Percentiles rank a stretch among this genome's conserved stretches.
These are phyloP conservation scores for Garrulus glandarius DNA, from an alignment of 2,797 vertebrate genomes.

Conservation along the genomic window DNA sequence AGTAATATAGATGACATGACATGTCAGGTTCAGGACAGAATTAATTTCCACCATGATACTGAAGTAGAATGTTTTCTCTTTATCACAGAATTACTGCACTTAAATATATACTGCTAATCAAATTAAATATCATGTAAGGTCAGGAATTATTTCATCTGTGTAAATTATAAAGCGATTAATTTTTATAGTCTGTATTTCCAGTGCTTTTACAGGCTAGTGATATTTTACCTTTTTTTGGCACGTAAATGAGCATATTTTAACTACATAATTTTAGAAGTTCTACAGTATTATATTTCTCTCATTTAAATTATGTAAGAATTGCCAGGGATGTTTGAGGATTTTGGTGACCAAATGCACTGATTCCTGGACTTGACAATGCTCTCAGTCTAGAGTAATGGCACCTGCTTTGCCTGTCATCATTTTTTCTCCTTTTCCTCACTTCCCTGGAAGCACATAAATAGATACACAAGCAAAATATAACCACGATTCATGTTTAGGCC, in stretches of 20 bases:
- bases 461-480: not conserved
- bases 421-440: not conserved
- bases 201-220: not conserved
- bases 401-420: not conserved
- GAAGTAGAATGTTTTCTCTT: not conserved
- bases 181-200: not conserved
- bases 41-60: not conserved
- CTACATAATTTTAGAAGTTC: not conserved
- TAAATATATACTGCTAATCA: not conserved
- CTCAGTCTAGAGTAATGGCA: not conserved
- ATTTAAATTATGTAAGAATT: not conserved
- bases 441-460: not conserved
- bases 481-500: not conserved
- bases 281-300: not conserved
- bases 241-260: not conserved
- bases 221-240: not conserved
- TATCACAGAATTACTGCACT: not conserved
- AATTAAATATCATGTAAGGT: not conserved
- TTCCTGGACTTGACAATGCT: not conserved
- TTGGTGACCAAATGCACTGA: not conserved
- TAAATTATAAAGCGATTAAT: not conserved
- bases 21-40: not conserved
- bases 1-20: not conserved
- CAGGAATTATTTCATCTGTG: not conserved
- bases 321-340: rapidly evolving